These are phyloP conservation scores for Abrostola tripartita DNA, from an alignment of 2,888 invertebrate genomes.

Conservation along the genomic window DNA sequence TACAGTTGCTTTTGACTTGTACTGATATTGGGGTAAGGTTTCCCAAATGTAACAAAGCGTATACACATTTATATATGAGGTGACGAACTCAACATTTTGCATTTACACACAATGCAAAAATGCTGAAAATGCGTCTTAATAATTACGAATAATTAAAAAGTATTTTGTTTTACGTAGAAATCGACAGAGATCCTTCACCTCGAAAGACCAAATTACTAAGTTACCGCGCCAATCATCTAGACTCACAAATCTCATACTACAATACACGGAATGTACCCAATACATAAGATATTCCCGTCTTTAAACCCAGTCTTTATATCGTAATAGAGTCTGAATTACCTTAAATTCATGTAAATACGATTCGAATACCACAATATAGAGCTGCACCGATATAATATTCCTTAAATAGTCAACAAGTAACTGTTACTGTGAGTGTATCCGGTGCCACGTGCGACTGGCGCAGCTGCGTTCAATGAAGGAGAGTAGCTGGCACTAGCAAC, in stretches of 20 bases:
- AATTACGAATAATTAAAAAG: too few species aligned
- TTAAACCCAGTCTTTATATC: not conserved
- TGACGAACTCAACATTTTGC: too few species aligned
- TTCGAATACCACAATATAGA: not conserved
- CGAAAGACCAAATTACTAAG: too few species aligned
- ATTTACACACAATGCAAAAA: too few species aligned
- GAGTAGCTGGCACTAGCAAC: conserved; percentile 22
- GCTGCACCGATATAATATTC: conserved; percentile 24
- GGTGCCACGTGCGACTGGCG: conserved; percentile 51
- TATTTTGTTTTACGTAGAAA: too few species aligned
- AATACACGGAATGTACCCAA: too few species aligned
- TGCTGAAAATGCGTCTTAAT: too few species aligned
- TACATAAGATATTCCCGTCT: not conserved
- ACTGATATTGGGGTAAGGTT: not conserved
- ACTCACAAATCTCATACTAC: too few species aligned
- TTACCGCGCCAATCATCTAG: too few species aligned
- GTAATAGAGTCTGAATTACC: not conserved
- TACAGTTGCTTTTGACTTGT: not conserved
- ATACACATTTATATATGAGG: too few species aligned
- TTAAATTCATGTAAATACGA: not conserved
- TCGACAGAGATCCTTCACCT: too few species aligned
- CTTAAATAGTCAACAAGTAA: conserved; percentile 45
- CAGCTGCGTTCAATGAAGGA: conserved; percentile 29
- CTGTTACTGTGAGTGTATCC: conserved; percentile 52
- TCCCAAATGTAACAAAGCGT: too few species aligned